phyloP scores from a whole-genome alignment of 2,797 vertebrate species.

The Sebastes baramenuke region DNA sequence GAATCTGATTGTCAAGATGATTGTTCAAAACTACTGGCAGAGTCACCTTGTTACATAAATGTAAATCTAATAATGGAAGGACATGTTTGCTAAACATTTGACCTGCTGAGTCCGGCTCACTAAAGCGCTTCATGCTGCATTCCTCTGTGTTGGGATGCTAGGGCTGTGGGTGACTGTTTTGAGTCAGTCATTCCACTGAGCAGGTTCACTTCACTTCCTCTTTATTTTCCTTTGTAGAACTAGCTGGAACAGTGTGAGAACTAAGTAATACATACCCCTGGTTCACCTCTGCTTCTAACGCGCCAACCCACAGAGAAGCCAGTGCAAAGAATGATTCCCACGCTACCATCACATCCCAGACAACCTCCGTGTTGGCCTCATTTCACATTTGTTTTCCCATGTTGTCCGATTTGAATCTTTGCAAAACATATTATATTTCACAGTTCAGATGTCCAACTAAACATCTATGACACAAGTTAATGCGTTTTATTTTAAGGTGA shows the following conservation, averaged over 20 bases:
- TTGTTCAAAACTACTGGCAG: background rate
- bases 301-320: conserved; percentile 43
- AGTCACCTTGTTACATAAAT: background rate
- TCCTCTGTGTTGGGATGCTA: background rate
- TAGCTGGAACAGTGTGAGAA: background rate
- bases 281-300: conserved; percentile 39
- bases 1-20: background rate
- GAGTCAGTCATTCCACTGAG: background rate
- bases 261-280: background rate
- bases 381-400: background rate
- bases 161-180: background rate
- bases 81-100: background rate
- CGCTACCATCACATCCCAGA: conserved; percentile 34
- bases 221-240: background rate
- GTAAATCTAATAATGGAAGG: background rate
- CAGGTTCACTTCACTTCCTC: background rate
- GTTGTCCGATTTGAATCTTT: conserved; percentile 9
- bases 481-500: background rate
- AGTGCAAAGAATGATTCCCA: conserved; percentile 31
- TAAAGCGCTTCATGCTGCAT: background rate
- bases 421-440: background rate
- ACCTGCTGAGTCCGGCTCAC: background rate
- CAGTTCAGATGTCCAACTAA: background rate
- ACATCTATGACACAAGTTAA: background rate
- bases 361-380: conserved; percentile 37